These are phyloP conservation scores for Istiophorus platypterus DNA, from an alignment of 2,113 vertebrate genomes.

Conservation along the genomic window DNA sequence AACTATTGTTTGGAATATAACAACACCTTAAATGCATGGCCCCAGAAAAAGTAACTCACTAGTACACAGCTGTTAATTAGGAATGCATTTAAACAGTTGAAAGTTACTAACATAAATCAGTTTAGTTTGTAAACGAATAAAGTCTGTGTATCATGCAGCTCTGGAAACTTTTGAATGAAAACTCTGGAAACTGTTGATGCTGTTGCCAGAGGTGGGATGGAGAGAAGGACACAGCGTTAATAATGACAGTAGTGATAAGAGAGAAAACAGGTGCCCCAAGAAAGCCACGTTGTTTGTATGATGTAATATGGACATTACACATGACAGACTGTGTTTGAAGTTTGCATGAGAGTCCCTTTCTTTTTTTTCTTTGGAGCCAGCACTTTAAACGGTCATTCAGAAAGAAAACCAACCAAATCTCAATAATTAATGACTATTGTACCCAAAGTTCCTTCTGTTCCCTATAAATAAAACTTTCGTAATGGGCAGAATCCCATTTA, in stretches of 20 bases:
- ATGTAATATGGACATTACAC: slow-evolving; percentile 17
- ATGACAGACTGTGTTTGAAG: slow-evolving; percentile 7
- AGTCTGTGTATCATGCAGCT: background rate
- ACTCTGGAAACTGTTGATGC: background rate
- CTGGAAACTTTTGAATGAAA: no score
- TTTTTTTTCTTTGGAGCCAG: background rate
- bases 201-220: slow-evolving; percentile 2
- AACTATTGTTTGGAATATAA: no score
- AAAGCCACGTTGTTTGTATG: background rate
- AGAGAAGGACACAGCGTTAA: background rate
- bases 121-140: background rate
- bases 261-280: slow-evolving; percentile 7
- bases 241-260: background rate
- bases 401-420: slow-evolving; percentile 16
- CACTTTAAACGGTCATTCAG: slow-evolving; percentile 3
- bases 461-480: slow-evolving; percentile 22
- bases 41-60: no score
- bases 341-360: background rate
- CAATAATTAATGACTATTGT: slow-evolving; percentile 15
- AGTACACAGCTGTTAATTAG: no score
- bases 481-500: slow-evolving; percentile 18
- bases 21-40: no score
- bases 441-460: background rate
- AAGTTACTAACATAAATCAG: background rate
- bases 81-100: no score